A percentile compares a stretch with the other conserved stretches of the same genome.
Conservation (phyloP, 2,888 invertebrate species). For the Mylabris sibirica region DNA sequence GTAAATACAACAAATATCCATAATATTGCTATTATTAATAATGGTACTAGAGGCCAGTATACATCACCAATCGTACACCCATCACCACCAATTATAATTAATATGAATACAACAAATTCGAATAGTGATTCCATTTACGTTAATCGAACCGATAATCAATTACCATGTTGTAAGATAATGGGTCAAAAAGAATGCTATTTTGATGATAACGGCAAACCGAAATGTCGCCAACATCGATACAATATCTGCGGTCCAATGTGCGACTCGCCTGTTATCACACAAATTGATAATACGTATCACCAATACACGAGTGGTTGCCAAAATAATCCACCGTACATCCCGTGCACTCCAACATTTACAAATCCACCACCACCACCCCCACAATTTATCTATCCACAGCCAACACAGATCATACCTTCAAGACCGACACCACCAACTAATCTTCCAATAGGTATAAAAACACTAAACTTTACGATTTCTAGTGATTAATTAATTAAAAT, state of each 20-base stretch:
- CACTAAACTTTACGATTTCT: not conserved
- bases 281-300: not conserved
- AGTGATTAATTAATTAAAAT: not conserved
- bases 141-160: not conserved
- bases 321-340: not conserved
- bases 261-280: not conserved
- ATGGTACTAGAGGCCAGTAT: not conserved
- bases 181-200: slow-evolving; percentile 24
- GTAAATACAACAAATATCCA: slow-evolving; percentile 33
- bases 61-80: not conserved
- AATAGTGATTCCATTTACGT: not conserved
- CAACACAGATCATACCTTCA: not conserved
- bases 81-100: slow-evolving; percentile 1
- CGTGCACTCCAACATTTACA: not conserved
- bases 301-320: not conserved
- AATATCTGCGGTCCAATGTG: not conserved
- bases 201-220: slow-evolving; percentile 15
- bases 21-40: slow-evolving; percentile 20
- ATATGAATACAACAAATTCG: not conserved
- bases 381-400: not conserved
- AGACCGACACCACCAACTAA: not conserved
- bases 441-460: not conserved
- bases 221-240: slow-evolving; percentile 17
- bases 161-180: slow-evolving; percentile 24
- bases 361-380: slow-evolving; percentile 1